Percentiles rank a stretch among this genome's conserved stretches.
phyloP scores from a whole-genome alignment of 1,140 invertebrate genomes.

The Sycobia sp. region DNA sequence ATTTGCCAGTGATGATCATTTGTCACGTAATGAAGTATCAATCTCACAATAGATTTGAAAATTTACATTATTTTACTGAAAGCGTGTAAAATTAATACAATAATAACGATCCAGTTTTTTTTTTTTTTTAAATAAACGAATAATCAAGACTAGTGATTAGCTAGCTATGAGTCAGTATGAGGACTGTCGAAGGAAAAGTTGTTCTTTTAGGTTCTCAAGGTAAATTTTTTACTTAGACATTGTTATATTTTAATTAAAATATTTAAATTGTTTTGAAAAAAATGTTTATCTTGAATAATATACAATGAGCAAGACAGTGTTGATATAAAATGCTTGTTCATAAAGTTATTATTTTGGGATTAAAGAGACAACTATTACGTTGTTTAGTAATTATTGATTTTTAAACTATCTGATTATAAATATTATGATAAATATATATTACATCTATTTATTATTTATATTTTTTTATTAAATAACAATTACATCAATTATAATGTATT shows the following conservation, averaged over 20 bases:
- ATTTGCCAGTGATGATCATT: no score
- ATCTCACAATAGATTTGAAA: no score
- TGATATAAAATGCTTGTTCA: not conserved
- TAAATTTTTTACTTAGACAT: slow-evolving; percentile 52
- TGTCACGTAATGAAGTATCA: no score
- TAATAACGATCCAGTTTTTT: no score
- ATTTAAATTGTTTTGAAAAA: not conserved
- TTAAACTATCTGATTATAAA: not conserved
- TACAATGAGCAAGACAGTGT: no score
- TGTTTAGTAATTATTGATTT: not conserved
- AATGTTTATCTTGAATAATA: no score
- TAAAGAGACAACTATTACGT: not conserved
- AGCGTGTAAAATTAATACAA: no score
- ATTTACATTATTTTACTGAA: no score
- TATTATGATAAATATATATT: not conserved
- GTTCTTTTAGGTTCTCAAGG: slow-evolving; percentile 82
- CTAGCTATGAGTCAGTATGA: slow-evolving; percentile 62
- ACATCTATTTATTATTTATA: not conserved
- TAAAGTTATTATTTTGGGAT: not conserved
- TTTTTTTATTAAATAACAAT: not conserved
- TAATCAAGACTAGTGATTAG: no score
- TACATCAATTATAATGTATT: no score
- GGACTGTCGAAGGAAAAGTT: slow-evolving; percentile 79
- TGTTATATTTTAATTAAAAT: no score
- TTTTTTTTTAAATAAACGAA: no score